Evolutionary conservation across 2,888 invertebrate genomes (phyloP).

Genomic region (Habrosyne pyritoides): DNA sequence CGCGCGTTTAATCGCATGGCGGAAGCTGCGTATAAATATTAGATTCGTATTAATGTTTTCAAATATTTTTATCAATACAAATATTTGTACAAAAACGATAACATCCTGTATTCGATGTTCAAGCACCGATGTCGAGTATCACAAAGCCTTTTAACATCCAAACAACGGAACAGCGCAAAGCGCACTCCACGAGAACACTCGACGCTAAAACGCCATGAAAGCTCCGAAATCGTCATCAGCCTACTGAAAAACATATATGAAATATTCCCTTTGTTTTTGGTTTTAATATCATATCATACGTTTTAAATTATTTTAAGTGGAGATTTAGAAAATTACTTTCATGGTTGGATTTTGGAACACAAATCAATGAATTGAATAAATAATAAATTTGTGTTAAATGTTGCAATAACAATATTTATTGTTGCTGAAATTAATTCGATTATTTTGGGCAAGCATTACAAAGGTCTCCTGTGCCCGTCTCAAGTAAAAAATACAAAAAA

Average conservation of each 20-base stretch:
- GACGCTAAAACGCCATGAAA: constrained; percentile 33
- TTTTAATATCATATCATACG: background rate
- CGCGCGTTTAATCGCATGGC: too few relatives aligned
- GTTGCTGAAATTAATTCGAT: background rate
- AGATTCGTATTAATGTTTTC: too few relatives aligned
- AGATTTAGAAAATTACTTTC: too few relatives aligned
- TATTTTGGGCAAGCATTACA: background rate
- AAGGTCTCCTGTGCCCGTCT: background rate
- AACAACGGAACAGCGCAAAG: constrained; percentile 27
- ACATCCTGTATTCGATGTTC: background rate
- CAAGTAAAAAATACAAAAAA: background rate
- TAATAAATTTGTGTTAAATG: too few relatives aligned
- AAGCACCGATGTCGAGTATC: background rate
- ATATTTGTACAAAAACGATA: background rate
- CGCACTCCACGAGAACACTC: constrained; percentile 30
- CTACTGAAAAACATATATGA: constrained; percentile 6
- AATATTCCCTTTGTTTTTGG: background rate
- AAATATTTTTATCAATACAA: background rate
- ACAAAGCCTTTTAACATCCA: constrained; percentile 24
- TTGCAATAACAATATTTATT: too few relatives aligned
- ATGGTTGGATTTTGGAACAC: too few relatives aligned
- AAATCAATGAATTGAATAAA: too few relatives aligned
- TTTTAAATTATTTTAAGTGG: too few relatives aligned
- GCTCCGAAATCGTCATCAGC: constrained; percentile 27
- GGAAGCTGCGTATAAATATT: too few relatives aligned